These are phyloP conservation scores for Bombus pyrosoma DNA, from an alignment of 1,140 invertebrate genomes.

Conservation along the genomic window DNA sequence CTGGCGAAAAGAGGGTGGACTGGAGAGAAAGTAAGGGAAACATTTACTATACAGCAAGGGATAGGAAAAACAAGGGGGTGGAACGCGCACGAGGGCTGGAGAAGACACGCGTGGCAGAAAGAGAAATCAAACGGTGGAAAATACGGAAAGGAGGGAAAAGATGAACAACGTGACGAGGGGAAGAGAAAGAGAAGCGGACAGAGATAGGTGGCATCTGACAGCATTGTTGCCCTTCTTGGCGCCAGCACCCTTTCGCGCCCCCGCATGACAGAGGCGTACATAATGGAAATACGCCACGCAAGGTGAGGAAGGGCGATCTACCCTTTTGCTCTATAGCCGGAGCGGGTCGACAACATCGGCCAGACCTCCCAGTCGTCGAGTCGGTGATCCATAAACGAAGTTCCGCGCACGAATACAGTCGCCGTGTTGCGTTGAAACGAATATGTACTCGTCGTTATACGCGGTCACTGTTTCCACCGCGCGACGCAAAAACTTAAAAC, in stretches of 20 bases:
- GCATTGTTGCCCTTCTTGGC: slow-evolving; percentile 66
- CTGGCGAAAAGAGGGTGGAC: background rate
- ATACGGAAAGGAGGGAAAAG: background rate
- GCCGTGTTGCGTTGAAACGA: background rate
- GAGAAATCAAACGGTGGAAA: slow-evolving; percentile 41
- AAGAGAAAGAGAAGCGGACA: too few relatives aligned
- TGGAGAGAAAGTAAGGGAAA: background rate
- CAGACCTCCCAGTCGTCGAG: background rate
- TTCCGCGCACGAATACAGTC: background rate
- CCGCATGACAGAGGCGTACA: slow-evolving; percentile 44
- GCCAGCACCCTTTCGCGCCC: slow-evolving; percentile 51
- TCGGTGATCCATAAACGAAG: slow-evolving; percentile 48
- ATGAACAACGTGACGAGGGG: background rate
- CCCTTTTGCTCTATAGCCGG: slow-evolving; percentile 57
- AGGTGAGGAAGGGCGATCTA: slow-evolving; percentile 61
- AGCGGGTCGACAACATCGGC: slow-evolving; percentile 38
- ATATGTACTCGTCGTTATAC: background rate
- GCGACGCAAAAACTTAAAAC: slow-evolving; percentile 6
- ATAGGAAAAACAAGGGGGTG: slow-evolving; percentile 42
- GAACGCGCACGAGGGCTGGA: background rate
- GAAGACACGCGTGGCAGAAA: background rate
- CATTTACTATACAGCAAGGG: background rate
- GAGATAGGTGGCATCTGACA: slow-evolving; percentile 42
- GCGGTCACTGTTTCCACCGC: too few relatives aligned
- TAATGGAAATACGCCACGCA: slow-evolving; percentile 62